Evolutionary conservation across 2,888 invertebrate species (phyloP).

Genomic region (Agrenia bidenticulata): DNA sequence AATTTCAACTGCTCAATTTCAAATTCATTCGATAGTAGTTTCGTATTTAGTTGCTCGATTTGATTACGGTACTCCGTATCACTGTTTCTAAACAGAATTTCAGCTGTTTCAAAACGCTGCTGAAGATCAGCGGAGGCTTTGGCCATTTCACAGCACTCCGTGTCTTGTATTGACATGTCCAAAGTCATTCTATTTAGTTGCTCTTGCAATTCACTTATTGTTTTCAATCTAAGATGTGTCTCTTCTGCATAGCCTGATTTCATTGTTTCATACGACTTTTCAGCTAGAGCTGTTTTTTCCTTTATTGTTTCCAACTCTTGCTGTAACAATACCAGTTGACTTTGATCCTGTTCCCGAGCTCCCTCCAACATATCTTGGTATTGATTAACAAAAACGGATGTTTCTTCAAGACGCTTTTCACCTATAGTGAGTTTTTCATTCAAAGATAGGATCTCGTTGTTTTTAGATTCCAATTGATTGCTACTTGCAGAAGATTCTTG

Average conservation of each 20-base stretch:
- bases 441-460: neutral
- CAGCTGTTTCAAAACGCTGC: neutral
- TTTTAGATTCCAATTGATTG: neutral
- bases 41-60: constrained; percentile 3
- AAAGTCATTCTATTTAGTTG: neutral
- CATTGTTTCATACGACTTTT: constrained; percentile 5
- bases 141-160: neutral
- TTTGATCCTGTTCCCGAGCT: neutral
- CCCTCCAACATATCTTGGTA: constrained; percentile 9
- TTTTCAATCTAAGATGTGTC: neutral
- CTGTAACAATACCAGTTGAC: neutral
- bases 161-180: neutral
- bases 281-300: constrained; percentile 6
- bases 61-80: constrained; percentile 1
- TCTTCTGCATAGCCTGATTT: constrained; percentile 5
- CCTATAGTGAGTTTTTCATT: constrained; percentile 6
- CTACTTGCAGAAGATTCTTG: neutral
- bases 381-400: neutral
- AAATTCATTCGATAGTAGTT: neutral
- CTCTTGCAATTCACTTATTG: constrained; percentile 4
- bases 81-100: neutral
- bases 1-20: neutral
- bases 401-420: constrained; percentile 22
- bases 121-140: neutral
- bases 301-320: constrained; percentile 11